A percentile compares a stretch with the other conserved stretches of the same genome.
These are phyloP conservation scores for Amphipoea oculea DNA, from an alignment of 2,888 invertebrate species.

Conservation along the genomic window DNA sequence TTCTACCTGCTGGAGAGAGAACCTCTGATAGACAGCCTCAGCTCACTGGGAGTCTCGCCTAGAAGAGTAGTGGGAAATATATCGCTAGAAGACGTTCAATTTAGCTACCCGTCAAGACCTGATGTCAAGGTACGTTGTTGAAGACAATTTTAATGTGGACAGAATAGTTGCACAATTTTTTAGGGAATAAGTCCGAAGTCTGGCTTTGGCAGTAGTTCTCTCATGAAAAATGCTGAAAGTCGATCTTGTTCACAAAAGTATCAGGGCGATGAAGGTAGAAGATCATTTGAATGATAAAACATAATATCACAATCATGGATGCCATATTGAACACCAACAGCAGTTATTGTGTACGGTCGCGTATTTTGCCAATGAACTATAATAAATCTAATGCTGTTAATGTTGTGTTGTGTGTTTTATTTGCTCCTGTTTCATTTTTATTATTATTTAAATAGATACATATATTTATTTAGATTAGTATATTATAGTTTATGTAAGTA, in stretches of 20 bases:
- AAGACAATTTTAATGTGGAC: background rate
- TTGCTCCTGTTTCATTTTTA: too few relatives aligned
- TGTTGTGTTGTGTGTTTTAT: too few relatives aligned
- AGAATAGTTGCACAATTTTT: background rate
- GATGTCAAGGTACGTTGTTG: slow-evolving; percentile 90
- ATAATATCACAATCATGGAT: background rate
- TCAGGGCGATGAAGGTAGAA: too few relatives aligned
- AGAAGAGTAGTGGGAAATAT: slow-evolving; percentile 92
- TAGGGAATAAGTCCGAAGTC: background rate
- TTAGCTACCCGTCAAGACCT: slow-evolving; percentile 94
- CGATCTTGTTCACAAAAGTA: background rate
- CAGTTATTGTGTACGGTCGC: background rate
- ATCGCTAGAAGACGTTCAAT: slow-evolving; percentile 92
- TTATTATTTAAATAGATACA: too few relatives aligned
- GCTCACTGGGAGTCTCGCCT: slow-evolving; percentile 91
- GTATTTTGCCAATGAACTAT: background rate
- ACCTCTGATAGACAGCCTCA: slow-evolving; percentile 93
- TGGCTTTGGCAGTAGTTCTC: background rate
- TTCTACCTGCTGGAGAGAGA: slow-evolving; percentile 93
- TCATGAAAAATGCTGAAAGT: background rate
- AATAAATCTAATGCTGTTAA: background rate
- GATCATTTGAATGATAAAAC: background rate
- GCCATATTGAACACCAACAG: background rate
- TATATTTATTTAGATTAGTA: too few relatives aligned
- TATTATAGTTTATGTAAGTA: too few relatives aligned